A percentile compares a stretch with the other conserved stretches of the same genome.
Evolutionary conservation across 2,888 invertebrate species (phyloP).

Genomic region (Lepidonotus clava): DNA sequence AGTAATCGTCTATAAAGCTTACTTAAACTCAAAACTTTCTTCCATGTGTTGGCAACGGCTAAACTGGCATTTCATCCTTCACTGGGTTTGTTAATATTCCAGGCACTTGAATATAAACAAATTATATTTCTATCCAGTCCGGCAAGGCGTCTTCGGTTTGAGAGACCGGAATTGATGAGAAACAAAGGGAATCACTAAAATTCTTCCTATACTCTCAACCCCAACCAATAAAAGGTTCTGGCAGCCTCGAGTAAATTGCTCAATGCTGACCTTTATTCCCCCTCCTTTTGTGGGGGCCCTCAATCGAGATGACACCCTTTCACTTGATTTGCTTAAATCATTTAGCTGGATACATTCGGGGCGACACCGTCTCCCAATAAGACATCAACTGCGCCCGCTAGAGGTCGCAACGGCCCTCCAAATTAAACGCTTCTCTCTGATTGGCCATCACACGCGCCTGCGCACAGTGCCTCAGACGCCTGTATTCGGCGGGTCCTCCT

Average conservation of each 20-base stretch:
- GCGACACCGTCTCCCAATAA: slow-evolving; percentile 1
- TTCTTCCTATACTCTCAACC: neutral
- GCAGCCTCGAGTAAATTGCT: slow-evolving; percentile 4
- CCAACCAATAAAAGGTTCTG: neutral
- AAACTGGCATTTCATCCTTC: too few species aligned
- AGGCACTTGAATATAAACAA: too few species aligned
- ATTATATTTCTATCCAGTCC: too few species aligned
- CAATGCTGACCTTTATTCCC: slow-evolving; percentile 1
- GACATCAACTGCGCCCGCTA: neutral
- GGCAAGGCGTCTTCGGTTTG: too few species aligned
- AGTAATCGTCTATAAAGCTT: too few species aligned
- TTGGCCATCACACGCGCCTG: slow-evolving; percentile 15
- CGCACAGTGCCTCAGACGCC: neutral
- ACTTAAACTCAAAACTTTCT: too few species aligned
- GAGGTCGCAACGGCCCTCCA: neutral
- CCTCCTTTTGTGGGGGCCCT: neutral
- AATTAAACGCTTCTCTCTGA: slow-evolving; percentile 15
- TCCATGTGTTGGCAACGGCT: too few species aligned
- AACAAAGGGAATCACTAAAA: neutral
- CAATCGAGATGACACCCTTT: neutral
- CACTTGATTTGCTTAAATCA: slow-evolving; percentile 27
- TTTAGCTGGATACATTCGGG: neutral
- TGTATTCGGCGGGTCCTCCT: neutral
- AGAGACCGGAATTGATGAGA: too few species aligned
- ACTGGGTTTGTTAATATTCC: too few species aligned